Evolutionary conservation across 2,113 vertebrate species (phyloP), one percentile per base, ranked within the genome.

Genomic region (Excalfactoria chinensis): DNA sequence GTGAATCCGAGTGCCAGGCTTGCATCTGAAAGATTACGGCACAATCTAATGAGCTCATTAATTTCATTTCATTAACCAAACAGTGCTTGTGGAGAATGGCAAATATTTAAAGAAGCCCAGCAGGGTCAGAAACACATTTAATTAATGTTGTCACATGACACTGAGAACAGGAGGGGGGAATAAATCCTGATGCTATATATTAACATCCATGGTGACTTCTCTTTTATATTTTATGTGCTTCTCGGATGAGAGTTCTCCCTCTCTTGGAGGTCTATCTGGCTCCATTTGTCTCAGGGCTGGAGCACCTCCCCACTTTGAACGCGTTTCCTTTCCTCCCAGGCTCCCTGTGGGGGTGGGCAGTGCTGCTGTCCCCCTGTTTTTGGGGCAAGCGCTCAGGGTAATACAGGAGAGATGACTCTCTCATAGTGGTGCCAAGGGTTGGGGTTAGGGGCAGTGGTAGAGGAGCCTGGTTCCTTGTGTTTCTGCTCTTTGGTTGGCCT

Each of bases 51-150:
- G 95, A 97, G 95, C 96, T 95, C 95, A 95, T 97, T 97, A 97
- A 97, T 97, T 97, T 97, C 94, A 95, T 97, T 97, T 96, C 94
- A 96, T 97, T 97, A 97, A 95, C 95, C 96, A 96, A 96, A 96
- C 95, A 97, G 91, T 78, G 89, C 95, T 95, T 84, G 94, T 93
- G 92, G 95, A 97, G 95, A 97, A 95, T 89, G 94, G 96, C 95
- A 97, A 97, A 97, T 97, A 97, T 97, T 97, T 97, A 97, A 97
- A 97, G 94, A 96, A 97, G 95, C 88, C 4, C 96, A 96, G 95
- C 96, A 44, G 96, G 96, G 96, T 97, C 95, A 97, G 95, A 93
- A 96, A 96, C 95, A 93, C 95, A 96, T 97, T 97, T 97, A 97
- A 97, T 97, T 97, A 96, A 95, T 94, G 91, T 86, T 69, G 70